Percentiles rank a stretch among this genome's conserved stretches.
These are phyloP conservation scores for Smutsia gigantea DNA, from an alignment of 2,797 vertebrate species.

Conservation along the genomic window DNA sequence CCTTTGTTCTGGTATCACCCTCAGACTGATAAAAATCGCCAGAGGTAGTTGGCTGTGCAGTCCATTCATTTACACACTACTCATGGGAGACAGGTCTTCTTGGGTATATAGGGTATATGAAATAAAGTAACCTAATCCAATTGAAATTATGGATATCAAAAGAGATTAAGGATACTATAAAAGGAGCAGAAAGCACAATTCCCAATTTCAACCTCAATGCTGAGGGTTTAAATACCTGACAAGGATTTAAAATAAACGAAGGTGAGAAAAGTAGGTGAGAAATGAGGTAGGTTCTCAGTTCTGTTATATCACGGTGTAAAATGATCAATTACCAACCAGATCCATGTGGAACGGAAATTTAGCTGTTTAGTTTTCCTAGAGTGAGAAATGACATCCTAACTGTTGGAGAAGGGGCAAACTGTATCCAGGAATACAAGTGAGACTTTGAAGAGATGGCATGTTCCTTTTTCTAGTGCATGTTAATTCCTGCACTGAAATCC, in stretches of 20 bases:
- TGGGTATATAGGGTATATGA: background rate
- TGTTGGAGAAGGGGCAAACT: background rate
- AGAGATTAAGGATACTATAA: background rate
- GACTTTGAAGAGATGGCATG: background rate
- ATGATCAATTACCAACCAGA: background rate
- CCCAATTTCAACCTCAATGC: background rate
- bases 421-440: background rate
- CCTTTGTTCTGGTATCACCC: background rate
- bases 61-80: background rate
- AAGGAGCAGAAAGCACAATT: background rate
- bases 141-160: background rate
- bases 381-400: background rate
- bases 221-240: background rate
- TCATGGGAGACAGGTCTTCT: background rate
- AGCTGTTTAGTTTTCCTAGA: background rate
- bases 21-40: background rate
- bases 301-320: background rate
- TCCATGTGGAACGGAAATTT: background rate
- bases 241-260: constrained; percentile 17
- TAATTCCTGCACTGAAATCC: background rate
- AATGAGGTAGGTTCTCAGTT: constrained; percentile 1
- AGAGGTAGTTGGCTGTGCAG: no score
- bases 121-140: background rate
- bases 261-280: background rate
- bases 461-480: background rate